Evolutionary conservation across 37 sponge, comb jelly and placozoan genomes (phyloP), one percentile per base, ranked within the genome.

Genomic region (Diacarnus erythraeanus): DNA sequence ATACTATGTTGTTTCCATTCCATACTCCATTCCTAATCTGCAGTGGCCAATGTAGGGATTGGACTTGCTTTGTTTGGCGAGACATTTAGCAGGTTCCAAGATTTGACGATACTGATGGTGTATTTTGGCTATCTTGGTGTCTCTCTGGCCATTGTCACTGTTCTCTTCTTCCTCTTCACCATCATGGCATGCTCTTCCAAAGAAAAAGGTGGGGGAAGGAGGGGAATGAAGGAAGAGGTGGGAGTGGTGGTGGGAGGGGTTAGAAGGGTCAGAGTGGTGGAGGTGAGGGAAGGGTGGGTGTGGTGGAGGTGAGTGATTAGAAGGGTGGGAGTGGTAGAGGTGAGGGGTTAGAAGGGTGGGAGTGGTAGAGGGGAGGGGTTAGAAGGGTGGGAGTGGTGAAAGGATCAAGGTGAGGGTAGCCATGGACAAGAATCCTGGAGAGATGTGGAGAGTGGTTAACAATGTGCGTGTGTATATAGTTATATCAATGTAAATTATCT

Each of bases 11-110:
- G 22, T 15, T 39, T 71, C 47, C 72, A 42, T 47, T 71, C 47
- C 44, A 39, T 6, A 35, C 38, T 5, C 69, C 69, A 64, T 5
- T 69, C 20, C 34, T 38, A 22, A 38, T 38, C 30, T 38, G 25
- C 68, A 85, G 86, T 57, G 30, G 59, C 77, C 27, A 85, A 85
- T 61, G 41, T 85, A 34, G 78, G 65, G 57, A 38, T 85, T 40
- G 86, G 86, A 36, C 20, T 78, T 33, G 17, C 20, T 43, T 68
- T 78, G 1, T 72, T 85, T 26, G 42, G 81, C n/a, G 29, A 23
- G 42, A 68, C 8, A 17, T 0, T 51, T 42, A 61, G 44, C 41
- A 22, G 37, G 2, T 67, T 70, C 51, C 73, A 39, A 10, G 77
- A 67, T 43, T 47, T 57, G 34, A 68, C 71, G 3, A 78, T 68